phyloP scores from a whole-genome alignment of 1,140 invertebrate species.

The Orius insidiosus region DNA sequence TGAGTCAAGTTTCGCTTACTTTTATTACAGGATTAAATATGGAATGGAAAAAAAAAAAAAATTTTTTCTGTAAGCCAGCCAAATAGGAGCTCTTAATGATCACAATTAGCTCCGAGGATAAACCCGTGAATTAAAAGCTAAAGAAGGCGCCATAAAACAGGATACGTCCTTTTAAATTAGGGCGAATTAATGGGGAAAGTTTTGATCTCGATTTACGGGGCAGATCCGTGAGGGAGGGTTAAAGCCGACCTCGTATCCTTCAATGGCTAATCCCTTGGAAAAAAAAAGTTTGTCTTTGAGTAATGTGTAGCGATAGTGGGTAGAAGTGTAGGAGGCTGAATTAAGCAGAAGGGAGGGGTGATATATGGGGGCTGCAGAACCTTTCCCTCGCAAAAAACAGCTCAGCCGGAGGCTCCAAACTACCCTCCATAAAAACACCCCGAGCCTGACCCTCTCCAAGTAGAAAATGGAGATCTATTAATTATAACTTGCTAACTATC shows the following conservation, averaged over 20 bases:
- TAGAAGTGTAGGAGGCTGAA: slow-evolving; percentile 9
- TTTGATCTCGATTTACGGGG: slow-evolving; percentile 11
- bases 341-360: slow-evolving; percentile 7
- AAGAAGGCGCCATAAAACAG: slow-evolving; percentile 9
- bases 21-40: no score
- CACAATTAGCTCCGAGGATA: slow-evolving; percentile 9
- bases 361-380: no score
- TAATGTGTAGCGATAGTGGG: slow-evolving; percentile 11
- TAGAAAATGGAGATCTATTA: no score
- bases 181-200: slow-evolving; percentile 11
- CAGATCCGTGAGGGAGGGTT: slow-evolving; percentile 1
- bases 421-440: no score
- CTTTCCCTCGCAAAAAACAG: no score
- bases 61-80: no score
- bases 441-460: no score
- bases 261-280: slow-evolving; percentile 12
- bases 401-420: no score
- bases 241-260: slow-evolving; percentile 9
- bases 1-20: no score
- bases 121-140: slow-evolving; percentile 9
- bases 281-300: slow-evolving; percentile 11
- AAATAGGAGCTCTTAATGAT: slow-evolving; percentile 10
- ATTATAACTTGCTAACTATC: no score
- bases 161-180: slow-evolving; percentile 10
- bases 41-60: no score